Conservation (phyloP, 2,888 invertebrate genomes). For the Luffia ferchaultella region DNA sequence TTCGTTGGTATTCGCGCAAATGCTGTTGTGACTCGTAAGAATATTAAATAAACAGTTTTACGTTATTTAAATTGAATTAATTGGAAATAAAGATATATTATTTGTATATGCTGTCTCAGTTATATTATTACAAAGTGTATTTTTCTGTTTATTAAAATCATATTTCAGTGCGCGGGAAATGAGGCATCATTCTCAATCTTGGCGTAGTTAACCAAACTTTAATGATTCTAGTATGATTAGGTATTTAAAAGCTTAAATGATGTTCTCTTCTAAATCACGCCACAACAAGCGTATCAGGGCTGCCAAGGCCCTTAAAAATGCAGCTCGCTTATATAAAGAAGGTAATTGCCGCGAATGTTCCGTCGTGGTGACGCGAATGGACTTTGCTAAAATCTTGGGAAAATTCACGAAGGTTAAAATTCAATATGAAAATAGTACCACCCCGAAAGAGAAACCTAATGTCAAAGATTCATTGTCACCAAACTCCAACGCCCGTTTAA, state of each 20-base stretch:
- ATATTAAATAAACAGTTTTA: too few species aligned
- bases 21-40: too few species aligned
- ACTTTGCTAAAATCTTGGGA: conserved; percentile 57
- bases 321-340: conserved; percentile 48
- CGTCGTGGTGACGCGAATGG: conserved; percentile 53
- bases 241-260: background rate
- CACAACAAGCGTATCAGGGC: conserved; percentile 17
- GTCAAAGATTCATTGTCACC: conserved; percentile 21
- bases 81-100: too few species aligned
- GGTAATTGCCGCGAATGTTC: conserved; percentile 52
- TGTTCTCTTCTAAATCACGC: background rate
- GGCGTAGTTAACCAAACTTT: conserved; percentile 2
- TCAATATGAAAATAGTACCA: conserved; percentile 45
- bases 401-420: conserved; percentile 61
- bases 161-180: conserved; percentile 60
- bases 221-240: background rate
- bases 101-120: background rate
- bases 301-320: conserved; percentile 38
- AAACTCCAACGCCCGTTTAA: conserved; percentile 34
- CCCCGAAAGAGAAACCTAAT: conserved; percentile 32
- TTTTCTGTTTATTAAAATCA: too few species aligned
- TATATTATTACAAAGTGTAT: conserved; percentile 14
- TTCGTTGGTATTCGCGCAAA: too few species aligned
- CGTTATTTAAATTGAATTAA: too few species aligned
- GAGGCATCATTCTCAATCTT: conserved; percentile 24